These are phyloP conservation scores for Mormyrus hasselquistii DNA, from an alignment of 2,797 vertebrate genomes.

Conservation along the genomic window DNA sequence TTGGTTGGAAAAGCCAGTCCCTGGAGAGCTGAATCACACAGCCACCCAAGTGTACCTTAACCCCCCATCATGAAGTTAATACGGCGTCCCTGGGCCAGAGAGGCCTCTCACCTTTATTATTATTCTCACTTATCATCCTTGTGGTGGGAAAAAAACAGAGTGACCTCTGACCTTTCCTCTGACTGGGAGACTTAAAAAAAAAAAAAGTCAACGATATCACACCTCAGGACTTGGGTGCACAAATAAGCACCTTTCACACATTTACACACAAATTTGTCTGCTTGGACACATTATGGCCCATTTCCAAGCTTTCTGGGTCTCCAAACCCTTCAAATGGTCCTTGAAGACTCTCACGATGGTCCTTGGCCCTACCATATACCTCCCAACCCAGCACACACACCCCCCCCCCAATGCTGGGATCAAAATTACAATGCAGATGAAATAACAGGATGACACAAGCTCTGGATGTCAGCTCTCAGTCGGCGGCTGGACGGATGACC, in stretches of 20 bases:
- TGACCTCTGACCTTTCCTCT: background rate
- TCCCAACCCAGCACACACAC: background rate
- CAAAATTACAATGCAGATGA: background rate
- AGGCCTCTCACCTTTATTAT: background rate
- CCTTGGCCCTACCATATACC: background rate
- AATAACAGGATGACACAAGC: background rate
- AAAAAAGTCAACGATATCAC: background rate
- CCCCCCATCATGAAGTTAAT: background rate
- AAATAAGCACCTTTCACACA: background rate
- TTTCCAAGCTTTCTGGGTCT: background rate
- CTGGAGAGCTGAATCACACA: background rate
- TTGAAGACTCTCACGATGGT: background rate
- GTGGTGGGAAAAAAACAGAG: background rate
- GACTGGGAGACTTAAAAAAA: background rate
- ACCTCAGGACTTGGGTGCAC: background rate
- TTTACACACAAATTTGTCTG: background rate
- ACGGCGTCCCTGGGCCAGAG: background rate
- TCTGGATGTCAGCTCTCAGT: background rate
- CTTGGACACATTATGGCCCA: background rate
- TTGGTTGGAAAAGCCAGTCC: background rate
- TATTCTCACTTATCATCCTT: background rate
- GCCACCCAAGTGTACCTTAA: background rate
- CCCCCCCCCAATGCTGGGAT: background rate
- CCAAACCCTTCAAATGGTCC: background rate
- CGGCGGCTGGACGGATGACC: background rate